Percentiles rank a stretch among this genome's conserved stretches.
Evolutionary conservation across 2,797 vertebrate genomes (phyloP).

Genomic region (Gadopsis bispinosus): DNA sequence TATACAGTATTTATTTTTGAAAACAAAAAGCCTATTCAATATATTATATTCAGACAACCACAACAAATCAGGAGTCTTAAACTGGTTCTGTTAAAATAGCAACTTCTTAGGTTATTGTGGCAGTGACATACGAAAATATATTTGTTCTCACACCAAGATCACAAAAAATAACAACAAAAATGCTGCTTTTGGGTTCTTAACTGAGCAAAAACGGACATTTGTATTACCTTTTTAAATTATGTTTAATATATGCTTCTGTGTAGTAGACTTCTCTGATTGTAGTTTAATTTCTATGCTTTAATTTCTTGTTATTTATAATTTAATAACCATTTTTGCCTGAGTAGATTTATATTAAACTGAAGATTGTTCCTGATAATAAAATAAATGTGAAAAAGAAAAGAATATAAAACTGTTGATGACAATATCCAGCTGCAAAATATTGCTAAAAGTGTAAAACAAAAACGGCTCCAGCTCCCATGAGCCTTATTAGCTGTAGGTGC

Average conservation of each 20-base stretch:
- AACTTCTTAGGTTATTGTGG: not conserved
- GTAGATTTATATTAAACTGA: not conserved
- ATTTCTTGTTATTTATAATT: not conserved
- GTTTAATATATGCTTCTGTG: not conserved
- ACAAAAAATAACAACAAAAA: not conserved
- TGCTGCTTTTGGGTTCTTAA: not conserved
- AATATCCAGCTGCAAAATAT: not conserved
- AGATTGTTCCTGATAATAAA: not conserved
- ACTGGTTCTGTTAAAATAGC: not conserved
- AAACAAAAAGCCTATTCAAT: not conserved
- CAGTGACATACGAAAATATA: not conserved
- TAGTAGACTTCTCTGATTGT: not conserved
- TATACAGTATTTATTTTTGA: not conserved
- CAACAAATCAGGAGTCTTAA: constrained; percentile 6
- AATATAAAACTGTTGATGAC: not conserved
- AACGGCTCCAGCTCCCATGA: not conserved
- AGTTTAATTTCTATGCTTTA: not conserved
- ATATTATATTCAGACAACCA: not conserved
- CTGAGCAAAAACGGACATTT: not conserved
- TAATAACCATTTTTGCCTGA: not conserved
- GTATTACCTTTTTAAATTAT: not conserved
- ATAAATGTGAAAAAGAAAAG: not conserved
- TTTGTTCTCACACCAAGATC: not conserved
- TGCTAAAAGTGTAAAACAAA: not conserved
- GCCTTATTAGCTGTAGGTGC: not conserved